Base-by-base conservation (phyloP, 2,113 vertebrate species). In the Nibea coibor region DNA sequence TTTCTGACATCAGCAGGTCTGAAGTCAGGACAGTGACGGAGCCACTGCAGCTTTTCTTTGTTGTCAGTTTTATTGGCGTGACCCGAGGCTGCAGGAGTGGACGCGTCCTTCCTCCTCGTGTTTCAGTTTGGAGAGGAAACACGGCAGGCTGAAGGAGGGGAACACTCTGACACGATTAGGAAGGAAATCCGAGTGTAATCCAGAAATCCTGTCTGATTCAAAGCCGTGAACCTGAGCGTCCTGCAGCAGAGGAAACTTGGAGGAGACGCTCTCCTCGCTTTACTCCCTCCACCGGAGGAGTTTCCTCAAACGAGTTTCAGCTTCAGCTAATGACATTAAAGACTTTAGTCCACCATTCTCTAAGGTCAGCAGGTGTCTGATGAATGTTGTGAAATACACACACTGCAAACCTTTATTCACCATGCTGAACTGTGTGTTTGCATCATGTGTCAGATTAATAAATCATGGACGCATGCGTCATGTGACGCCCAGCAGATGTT, bases 171-270 rank as follows among this genome's bases (percentile, higher is more conserved):
- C 74, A 57, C 54, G 69, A 87, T 92, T 92, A 91, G 80, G 70
- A 81, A 91, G 90, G 81, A 92, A 93, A 91, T 91, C 92, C 89
- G 82, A 5, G 0, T 59, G 80, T 93, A 89, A 93, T 93, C 92
- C 90, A 72, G 73, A 80, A 87, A 93, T 93, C 93, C 90, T 56
- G 75, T 87, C 78, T 90, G 90, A 92, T 88, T 91, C 90, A 91
- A 84, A 87, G 78, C 87, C 82, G 81, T 92, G 89, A 91, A 87
- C 79, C 69, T 80, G 61, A 82, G 68, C 16, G 11, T 67, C 56
- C 73, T 59, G 72, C 39, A 15, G 66, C 66, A 5, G 17, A 50
- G 80, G 67, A 42, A 61, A 48, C 45, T 14, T 24, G 20, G 28
- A 43, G 68, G 73, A 54, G 80, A 24, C 4, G 20, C 62, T 68